These are phyloP conservation scores for Leptopilina drosophilae DNA, from an alignment of 2,888 invertebrate species.

Conservation along the genomic window DNA sequence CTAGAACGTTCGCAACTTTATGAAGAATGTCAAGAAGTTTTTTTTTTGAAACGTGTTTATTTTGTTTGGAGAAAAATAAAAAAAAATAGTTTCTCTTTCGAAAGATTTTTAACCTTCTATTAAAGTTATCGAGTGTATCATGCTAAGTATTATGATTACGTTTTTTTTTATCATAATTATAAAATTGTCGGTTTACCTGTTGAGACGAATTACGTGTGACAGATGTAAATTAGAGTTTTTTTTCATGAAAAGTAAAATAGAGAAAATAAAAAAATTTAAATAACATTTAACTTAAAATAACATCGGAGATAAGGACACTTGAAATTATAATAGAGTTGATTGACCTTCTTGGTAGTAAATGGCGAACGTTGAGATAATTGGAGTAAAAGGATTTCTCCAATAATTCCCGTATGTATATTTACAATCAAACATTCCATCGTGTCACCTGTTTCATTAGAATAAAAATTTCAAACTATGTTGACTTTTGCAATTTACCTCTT, in stretches of 20 bases:
- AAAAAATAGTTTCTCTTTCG: constrained; percentile 11
- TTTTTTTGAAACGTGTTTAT: neutral
- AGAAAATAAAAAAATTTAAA: neutral
- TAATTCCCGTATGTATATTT: constrained; percentile 44
- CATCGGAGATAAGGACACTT: constrained; percentile 63
- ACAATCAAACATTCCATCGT: constrained; percentile 45
- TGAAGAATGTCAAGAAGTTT: neutral
- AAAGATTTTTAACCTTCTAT: constrained; percentile 22
- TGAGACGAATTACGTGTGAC: constrained; percentile 16
- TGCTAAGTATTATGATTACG: constrained; percentile 1
- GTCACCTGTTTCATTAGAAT: constrained; percentile 4
- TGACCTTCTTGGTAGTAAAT: constrained; percentile 52
- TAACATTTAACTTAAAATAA: constrained; percentile 55
- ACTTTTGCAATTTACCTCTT: neutral
- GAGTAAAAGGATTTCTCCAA: constrained; percentile 56
- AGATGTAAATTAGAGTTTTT: constrained; percentile 17
- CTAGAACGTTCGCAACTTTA: too few relatives aligned
- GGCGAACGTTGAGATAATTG: constrained; percentile 47
- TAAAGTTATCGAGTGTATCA: neutral
- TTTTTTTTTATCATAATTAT: neutral
- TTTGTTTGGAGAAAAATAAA: constrained; percentile 1
- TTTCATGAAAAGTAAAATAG: constrained; percentile 30
- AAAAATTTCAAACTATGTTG: neutral
- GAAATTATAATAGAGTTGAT: constrained; percentile 56
- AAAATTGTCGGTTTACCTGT: neutral